Evolutionary conservation across 2,113 vertebrate species (phyloP).

Genomic region (Craseonycteris thonglongyai): DNA sequence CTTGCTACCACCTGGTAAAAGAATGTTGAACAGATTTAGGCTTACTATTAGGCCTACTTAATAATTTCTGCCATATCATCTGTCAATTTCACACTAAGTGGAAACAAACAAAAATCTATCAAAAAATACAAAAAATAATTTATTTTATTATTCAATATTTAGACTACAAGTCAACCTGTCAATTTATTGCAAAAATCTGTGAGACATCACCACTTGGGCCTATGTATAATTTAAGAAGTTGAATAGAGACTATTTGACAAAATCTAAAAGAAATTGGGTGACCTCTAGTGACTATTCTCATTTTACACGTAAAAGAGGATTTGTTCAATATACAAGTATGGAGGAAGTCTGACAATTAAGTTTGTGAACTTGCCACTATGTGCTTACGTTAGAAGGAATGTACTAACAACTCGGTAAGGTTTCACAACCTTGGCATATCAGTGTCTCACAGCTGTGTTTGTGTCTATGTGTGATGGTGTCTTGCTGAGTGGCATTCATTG

Average conservation of each 20-base stretch:
- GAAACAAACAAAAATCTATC: not conserved
- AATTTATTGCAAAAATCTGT: not conserved
- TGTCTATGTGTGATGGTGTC: too few relatives aligned
- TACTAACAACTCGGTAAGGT: too few relatives aligned
- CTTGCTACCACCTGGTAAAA: not conserved
- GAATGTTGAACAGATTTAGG: not conserved
- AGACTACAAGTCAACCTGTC: not conserved
- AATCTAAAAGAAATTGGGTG: not conserved
- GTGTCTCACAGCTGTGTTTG: too few relatives aligned
- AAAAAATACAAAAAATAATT: not conserved
- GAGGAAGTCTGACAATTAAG: too few relatives aligned
- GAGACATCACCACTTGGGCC: too few relatives aligned
- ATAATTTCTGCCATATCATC: not conserved
- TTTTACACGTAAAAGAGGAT: not conserved
- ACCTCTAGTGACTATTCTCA: not conserved
- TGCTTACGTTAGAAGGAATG: too few relatives aligned
- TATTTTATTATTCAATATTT: not conserved
- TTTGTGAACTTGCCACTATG: too few relatives aligned
- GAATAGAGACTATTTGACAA: not conserved
- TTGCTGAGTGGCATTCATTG: too few relatives aligned
- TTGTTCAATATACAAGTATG: not conserved
- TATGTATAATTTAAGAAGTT: not conserved
- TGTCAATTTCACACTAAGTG: not conserved
- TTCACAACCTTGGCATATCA: too few relatives aligned
- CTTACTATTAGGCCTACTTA: not conserved